A percentile compares a stretch with the other conserved stretches of the same genome.
phyloP scores from a whole-genome alignment of 2,888 invertebrate genomes.

The Tetramorium bicarinatum region DNA sequence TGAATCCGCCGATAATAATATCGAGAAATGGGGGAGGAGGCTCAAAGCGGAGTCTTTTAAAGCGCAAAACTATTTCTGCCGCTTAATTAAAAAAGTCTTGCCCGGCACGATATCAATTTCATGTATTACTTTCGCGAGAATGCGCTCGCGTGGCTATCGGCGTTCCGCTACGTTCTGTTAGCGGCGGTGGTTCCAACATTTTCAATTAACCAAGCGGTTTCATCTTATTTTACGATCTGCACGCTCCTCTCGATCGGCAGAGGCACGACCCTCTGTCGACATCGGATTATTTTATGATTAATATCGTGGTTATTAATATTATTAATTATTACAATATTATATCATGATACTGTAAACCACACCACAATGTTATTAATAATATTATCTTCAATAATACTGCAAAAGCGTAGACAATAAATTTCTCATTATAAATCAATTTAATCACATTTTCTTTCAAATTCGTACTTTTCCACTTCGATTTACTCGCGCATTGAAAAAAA shows the following conservation, averaged over 20 bases:
- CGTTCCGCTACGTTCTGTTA: not conserved
- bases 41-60: conserved; percentile 18
- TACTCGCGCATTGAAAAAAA: not conserved
- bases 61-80: conserved; percentile 45
- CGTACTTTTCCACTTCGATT: not conserved
- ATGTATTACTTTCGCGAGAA: conserved; percentile 45
- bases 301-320: not conserved
- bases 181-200: conserved; percentile 4
- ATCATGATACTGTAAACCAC: not conserved
- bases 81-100: conserved; percentile 55
- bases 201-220: conserved; percentile 34
- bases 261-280: not conserved
- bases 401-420: not conserved
- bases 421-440: not conserved
- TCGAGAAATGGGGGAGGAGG: conserved; percentile 3
- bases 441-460: not conserved
- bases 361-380: not conserved
- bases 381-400: not conserved
- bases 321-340: not conserved
- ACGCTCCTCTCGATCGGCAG: not conserved
- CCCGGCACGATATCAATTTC: conserved; percentile 46
- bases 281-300: conserved; percentile 8
- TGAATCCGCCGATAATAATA: conserved; percentile 38
- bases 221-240: conserved; percentile 8
- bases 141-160: conserved; percentile 24